Conservation (phyloP, 1,140 invertebrate genomes). For the Gonioctena quinquepunctata region DNA sequence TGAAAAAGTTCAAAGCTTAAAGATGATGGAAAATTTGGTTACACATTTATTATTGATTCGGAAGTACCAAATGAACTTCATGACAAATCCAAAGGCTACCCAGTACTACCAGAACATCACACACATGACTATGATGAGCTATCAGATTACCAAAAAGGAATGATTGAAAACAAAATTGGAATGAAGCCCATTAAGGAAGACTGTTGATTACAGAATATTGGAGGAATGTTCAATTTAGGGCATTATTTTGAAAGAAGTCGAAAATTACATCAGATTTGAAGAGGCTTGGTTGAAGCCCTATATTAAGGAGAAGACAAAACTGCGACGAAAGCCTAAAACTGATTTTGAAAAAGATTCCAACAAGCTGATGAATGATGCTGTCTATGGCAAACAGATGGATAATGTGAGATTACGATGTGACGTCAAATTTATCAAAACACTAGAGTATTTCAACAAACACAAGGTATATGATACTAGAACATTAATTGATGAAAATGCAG, state of each 20-base stretch:
- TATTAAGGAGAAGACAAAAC: conserved; percentile 47
- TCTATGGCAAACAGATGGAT: too few relatives aligned
- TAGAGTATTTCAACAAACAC: neutral
- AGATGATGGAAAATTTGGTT: conserved; percentile 55
- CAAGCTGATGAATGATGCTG: conserved; percentile 58
- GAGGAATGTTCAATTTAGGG: conserved; percentile 47
- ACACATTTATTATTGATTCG: too few relatives aligned
- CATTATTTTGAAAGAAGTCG: conserved; percentile 51
- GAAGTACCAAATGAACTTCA: too few relatives aligned
- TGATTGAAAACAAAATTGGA: conserved; percentile 16
- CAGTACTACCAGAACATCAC: conserved; percentile 51
- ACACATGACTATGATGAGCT: conserved; percentile 29
- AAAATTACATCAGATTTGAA: too few relatives aligned
- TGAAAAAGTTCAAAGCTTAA: conserved; percentile 18
- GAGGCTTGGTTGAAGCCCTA: conserved; percentile 46
- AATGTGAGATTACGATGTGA: too few relatives aligned
- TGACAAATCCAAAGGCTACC: conserved; percentile 55
- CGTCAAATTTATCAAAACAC: too few relatives aligned
- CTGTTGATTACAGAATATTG: conserved; percentile 54
- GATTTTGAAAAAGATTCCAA: conserved; percentile 57
- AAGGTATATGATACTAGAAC: neutral
- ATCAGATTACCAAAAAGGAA: conserved; percentile 50
- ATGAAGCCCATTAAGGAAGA: conserved; percentile 35
- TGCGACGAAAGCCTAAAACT: conserved; percentile 43
- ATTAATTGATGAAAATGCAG: neutral